phyloP scores from a whole-genome alignment of 2,888 invertebrate genomes.

The Cecidostiba fungosa region DNA sequence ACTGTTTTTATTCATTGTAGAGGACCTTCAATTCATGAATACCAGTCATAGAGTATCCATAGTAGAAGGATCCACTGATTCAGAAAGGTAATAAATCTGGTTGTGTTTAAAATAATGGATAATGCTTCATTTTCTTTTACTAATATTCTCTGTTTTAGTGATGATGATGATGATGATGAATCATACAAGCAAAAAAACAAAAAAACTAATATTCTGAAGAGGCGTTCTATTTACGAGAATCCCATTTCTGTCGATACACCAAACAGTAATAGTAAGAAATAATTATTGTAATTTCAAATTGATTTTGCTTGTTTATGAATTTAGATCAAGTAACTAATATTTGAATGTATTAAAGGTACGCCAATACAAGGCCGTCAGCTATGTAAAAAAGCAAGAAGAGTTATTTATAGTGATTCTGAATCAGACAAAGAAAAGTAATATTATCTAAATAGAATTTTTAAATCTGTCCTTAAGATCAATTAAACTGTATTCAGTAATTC shows the following conservation, averaged over 20 bases:
- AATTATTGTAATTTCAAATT: constrained; percentile 7
- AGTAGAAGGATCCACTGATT: constrained; percentile 51
- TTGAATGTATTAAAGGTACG: constrained; percentile 45
- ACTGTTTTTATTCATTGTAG: neutral
- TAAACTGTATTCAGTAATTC: neutral
- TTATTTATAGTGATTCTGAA: constrained; percentile 49
- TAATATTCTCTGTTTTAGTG: constrained; percentile 12
- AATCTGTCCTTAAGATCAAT: neutral
- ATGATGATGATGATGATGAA: neutral
- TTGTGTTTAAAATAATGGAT: neutral
- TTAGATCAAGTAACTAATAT: neutral
- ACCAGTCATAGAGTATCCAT: constrained; percentile 55
- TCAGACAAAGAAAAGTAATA: constrained; percentile 45
- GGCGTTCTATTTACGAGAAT: constrained; percentile 62
- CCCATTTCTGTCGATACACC: constrained; percentile 19
- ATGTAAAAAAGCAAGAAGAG: constrained; percentile 22
- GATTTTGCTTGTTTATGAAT: neutral
- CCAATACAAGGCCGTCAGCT: constrained; percentile 14
- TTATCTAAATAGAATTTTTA: neutral
- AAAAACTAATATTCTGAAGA: constrained; percentile 37
- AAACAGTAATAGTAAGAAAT: constrained; percentile 46
- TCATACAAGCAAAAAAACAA: neutral
- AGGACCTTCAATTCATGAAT: constrained; percentile 57
- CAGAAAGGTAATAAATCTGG: constrained; percentile 51
- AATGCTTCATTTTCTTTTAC: neutral